Conservation (phyloP, 2,113 vertebrate species). For the Tauraco erythrolophus region DNA sequence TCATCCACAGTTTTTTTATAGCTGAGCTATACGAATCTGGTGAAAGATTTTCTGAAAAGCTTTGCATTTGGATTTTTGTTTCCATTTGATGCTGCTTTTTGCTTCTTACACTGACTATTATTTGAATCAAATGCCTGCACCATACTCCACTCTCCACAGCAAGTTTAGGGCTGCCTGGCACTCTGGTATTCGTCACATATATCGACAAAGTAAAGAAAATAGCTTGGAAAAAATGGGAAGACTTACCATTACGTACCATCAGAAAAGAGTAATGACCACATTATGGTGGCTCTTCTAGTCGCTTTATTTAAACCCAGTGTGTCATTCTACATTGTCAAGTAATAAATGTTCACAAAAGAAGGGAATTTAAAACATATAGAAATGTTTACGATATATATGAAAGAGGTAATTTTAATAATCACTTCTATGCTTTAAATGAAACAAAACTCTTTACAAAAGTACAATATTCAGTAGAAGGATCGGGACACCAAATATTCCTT, state of each 20-base stretch:
- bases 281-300: background rate
- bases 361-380: background rate
- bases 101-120: background rate
- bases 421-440: background rate
- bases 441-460: background rate
- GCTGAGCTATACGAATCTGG: background rate
- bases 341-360: background rate
- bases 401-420: background rate
- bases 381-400: background rate
- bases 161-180: background rate
- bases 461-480: background rate
- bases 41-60: background rate
- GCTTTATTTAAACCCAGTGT: background rate
- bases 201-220: background rate
- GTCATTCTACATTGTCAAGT: background rate
- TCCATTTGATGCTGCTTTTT: background rate
- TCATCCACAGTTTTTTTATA: background rate
- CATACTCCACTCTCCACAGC: background rate
- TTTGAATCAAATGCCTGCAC: background rate
- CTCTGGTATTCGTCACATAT: background rate
- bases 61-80: background rate
- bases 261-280: background rate
- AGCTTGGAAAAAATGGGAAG: background rate
- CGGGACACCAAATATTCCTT: background rate
- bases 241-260: background rate